phyloP scores from a whole-genome alignment of 2,888 invertebrate genomes.

The Subacronicta megacephala region DNA sequence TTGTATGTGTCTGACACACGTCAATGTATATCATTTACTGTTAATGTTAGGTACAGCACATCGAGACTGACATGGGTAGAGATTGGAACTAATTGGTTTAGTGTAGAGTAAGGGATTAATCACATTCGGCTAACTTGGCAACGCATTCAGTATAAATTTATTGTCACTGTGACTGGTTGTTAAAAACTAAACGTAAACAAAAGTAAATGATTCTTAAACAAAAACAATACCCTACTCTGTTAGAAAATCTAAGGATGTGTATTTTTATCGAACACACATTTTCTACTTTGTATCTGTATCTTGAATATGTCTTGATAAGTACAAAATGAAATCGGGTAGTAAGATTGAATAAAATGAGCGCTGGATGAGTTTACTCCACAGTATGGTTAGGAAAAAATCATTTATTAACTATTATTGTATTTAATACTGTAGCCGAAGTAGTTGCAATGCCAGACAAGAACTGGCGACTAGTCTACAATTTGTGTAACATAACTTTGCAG shows the following conservation, averaged over 20 bases:
- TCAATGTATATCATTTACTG: constrained; percentile 36
- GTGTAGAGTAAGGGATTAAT: constrained; percentile 6
- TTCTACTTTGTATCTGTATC: constrained; percentile 38
- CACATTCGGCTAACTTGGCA: no score
- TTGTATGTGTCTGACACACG: constrained; percentile 40
- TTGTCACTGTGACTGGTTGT: no score
- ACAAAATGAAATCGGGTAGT: constrained; percentile 44
- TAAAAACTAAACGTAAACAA: no score
- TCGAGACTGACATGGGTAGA: constrained; percentile 37
- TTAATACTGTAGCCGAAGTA: constrained; percentile 30
- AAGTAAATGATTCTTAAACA: no score
- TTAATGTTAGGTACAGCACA: constrained; percentile 37
- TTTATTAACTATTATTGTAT: constrained; percentile 9
- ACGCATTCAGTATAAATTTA: no score
- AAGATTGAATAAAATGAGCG: constrained; percentile 26
- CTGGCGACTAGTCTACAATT: constrained; percentile 23
- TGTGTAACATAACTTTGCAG: constrained; percentile 46
- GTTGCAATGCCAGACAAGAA: constrained; percentile 5
- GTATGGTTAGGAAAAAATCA: constrained; percentile 41
- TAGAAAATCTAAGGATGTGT: constrained; percentile 22
- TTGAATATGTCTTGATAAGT: constrained; percentile 30
- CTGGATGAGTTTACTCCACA: constrained; percentile 48
- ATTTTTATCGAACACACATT: constrained; percentile 16
- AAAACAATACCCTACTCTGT: constrained; percentile 21
- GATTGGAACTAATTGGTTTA: constrained; percentile 9